These are phyloP conservation scores for Channallabes apus DNA, from an alignment of 2,797 vertebrate species.

Conservation along the genomic window DNA sequence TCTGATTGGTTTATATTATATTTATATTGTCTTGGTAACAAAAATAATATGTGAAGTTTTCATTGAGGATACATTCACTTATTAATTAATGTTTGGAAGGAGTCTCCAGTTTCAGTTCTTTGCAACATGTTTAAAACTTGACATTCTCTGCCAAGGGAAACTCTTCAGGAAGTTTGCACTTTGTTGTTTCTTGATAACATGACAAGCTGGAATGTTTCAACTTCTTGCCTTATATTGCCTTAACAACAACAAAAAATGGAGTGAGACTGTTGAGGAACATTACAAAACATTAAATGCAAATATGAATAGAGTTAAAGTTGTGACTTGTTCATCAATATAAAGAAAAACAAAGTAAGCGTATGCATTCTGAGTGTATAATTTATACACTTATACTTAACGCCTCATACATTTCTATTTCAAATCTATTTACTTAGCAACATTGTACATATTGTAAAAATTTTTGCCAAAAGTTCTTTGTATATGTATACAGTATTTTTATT, in stretches of 20 bases:
- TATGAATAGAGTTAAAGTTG: not conserved
- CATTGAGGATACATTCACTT: not conserved
- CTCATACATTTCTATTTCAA: too few relatives aligned
- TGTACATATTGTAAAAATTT: too few relatives aligned
- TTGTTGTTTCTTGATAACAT: not conserved
- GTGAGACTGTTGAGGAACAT: not conserved
- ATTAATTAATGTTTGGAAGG: not conserved
- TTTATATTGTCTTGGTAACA: not conserved
- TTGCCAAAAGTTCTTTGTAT: too few relatives aligned
- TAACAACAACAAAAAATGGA: not conserved
- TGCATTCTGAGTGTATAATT: too few relatives aligned
- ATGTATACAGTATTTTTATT: too few relatives aligned
- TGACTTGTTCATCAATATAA: not conserved
- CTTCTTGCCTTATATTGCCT: not conserved
- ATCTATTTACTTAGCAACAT: too few relatives aligned
- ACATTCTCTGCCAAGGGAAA: not conserved
- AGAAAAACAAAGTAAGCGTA: not conserved
- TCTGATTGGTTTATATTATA: not conserved
- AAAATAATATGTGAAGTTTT: not conserved
- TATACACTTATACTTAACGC: too few relatives aligned
- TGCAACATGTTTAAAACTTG: not conserved
- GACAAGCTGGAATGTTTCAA: not conserved
- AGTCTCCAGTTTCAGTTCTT: not conserved
- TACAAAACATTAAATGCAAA: not conserved
- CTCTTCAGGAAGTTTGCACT: not conserved